A percentile compares a stretch with the other conserved stretches of the same genome.
Evolutionary conservation across 2,888 invertebrate genomes (phyloP).

Genomic region (Tetanocera ferruginea): DNA sequence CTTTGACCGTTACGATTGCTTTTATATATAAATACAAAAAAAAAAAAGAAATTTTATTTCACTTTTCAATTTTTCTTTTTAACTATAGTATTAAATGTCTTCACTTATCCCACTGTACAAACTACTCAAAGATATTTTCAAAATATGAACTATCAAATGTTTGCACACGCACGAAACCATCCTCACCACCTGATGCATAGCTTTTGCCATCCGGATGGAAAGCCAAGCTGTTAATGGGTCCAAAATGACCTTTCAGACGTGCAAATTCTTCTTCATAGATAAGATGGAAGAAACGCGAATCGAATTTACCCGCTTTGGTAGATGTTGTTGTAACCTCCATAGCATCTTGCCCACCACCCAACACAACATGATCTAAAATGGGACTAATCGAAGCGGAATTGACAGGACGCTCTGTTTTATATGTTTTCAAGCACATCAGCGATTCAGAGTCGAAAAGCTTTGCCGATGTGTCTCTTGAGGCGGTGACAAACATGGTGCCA

Average conservation of each 20-base stretch:
- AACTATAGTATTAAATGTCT: conserved; percentile 22
- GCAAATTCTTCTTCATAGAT: conserved; percentile 98
- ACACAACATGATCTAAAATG: conserved; percentile 93
- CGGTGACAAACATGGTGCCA: conserved; percentile 95
- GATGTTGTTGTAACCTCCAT: conserved; percentile 98
- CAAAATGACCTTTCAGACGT: conserved; percentile 98
- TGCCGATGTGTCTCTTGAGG: conserved; percentile 96
- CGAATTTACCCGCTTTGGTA: conserved; percentile 95
- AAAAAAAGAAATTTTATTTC: background rate
- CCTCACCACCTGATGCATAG: conserved; percentile 97
- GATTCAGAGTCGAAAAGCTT: conserved; percentile 93
- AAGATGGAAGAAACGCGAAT: conserved; percentile 93
- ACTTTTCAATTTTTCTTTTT: conserved; percentile 31
- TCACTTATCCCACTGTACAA: background rate
- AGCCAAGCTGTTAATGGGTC: conserved; percentile 97
- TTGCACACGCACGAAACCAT: conserved; percentile 97
- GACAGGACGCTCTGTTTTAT: conserved; percentile 97
- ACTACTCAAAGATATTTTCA: conserved; percentile 73
- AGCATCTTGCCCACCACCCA: conserved; percentile 99
- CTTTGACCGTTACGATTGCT: background rate
- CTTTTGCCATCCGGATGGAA: conserved; percentile 99
- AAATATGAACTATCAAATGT: conserved; percentile 96
- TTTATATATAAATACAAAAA: conserved; percentile 8
- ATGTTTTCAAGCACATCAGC: conserved; percentile 90
- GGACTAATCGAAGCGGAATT: conserved; percentile 99